Conservation (phyloP, 2,888 invertebrate genomes). For the Chrysopilus asiliformis region DNA sequence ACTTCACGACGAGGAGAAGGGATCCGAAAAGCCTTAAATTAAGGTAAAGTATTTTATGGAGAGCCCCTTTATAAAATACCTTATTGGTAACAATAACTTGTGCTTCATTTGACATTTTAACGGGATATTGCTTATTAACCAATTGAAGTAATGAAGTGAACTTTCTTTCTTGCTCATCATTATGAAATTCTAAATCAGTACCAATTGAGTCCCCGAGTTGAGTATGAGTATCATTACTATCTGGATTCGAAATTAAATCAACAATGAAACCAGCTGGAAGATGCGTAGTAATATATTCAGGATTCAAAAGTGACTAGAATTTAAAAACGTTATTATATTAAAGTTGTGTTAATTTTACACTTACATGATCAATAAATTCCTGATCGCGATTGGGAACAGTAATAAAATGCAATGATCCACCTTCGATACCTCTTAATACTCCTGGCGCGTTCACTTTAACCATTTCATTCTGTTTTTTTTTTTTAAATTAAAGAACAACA, state of each 20-base stretch:
- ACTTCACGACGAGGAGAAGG: too few relatives aligned
- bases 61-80: too few relatives aligned
- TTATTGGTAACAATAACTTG: constrained; percentile 16
- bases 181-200: constrained; percentile 9
- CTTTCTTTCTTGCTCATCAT: constrained; percentile 12
- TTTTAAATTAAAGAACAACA: neutral
- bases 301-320: constrained; percentile 27
- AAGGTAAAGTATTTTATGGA: too few relatives aligned
- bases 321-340: constrained; percentile 2
- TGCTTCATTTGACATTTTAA: constrained; percentile 11
- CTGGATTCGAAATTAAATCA: constrained; percentile 26
- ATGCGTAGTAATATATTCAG: constrained; percentile 27
- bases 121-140: constrained; percentile 12
- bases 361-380: constrained; percentile 34
- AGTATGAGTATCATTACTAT: constrained; percentile 10
- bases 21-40: too few relatives aligned
- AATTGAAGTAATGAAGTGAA: constrained; percentile 13
- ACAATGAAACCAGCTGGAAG: constrained; percentile 29
- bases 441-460: constrained; percentile 13
- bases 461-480: constrained; percentile 14
- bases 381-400: constrained; percentile 20
- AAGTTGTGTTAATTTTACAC: too few relatives aligned
- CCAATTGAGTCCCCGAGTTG: constrained; percentile 8
- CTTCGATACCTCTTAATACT: constrained; percentile 16
- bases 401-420: constrained; percentile 18